Conservation (phyloP, 2,113 vertebrate species). For the Phalacrocorax aristotelis region DNA sequence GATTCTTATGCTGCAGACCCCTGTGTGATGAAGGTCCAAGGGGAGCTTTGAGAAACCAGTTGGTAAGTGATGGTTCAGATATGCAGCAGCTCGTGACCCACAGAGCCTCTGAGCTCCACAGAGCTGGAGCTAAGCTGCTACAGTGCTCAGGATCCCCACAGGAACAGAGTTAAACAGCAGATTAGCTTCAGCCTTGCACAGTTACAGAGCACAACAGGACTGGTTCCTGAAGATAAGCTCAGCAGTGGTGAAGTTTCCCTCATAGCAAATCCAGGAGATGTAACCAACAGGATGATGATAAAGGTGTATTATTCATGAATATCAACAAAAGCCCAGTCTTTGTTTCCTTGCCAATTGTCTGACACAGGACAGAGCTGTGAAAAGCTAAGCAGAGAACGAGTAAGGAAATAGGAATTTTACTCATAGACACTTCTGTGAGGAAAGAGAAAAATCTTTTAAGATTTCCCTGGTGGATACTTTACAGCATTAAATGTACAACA, state of each 20-base stretch:
- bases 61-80: not conserved
- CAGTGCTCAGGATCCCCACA: not conserved
- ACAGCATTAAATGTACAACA: constrained; percentile 11
- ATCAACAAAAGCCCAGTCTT: not conserved
- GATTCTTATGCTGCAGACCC: not conserved
- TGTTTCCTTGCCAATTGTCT: constrained; percentile 8
- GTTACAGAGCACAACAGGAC: not conserved
- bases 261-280: not conserved
- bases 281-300: not conserved
- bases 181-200: not conserved
- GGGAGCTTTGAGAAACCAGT: not conserved
- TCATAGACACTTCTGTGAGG: not conserved
- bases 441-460: constrained; percentile 12
- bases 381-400: constrained; percentile 4
- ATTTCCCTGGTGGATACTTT: constrained; percentile 12
- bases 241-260: not conserved
- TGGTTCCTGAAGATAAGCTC: constrained; percentile 29
- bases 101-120: not conserved
- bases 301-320: constrained; percentile 1
- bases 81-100: rapidly evolving
- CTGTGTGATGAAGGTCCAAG: not conserved
- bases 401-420: constrained; percentile 28
- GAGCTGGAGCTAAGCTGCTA: not conserved
- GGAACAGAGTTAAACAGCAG: constrained; percentile 5
- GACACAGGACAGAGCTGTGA: not conserved